Conservation (phyloP, 2,113 vertebrate genomes). For the Saguinus imperator region DNA sequence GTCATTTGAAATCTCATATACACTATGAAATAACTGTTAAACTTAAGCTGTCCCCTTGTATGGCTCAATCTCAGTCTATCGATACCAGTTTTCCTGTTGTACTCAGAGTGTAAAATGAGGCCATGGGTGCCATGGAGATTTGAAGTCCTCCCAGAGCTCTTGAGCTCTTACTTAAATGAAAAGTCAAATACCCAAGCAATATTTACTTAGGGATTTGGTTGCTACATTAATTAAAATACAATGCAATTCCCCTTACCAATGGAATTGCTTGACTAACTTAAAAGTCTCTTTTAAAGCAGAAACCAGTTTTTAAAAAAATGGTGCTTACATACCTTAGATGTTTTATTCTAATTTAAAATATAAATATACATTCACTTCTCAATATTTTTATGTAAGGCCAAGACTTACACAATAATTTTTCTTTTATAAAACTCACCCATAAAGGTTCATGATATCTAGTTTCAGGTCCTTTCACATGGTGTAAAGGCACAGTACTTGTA, state of each 20-base stretch:
- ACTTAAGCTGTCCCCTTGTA: background rate
- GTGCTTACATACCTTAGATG: background rate
- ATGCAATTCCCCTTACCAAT: background rate
- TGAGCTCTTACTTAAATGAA: conserved; percentile 75
- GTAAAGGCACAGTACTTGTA: background rate
- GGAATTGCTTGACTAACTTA: conserved; percentile 7
- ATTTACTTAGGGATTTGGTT: conserved; percentile 68
- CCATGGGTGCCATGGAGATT: conserved; percentile 44
- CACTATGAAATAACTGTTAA: conserved; percentile 39
- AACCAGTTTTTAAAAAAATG: background rate
- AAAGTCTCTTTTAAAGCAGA: background rate
- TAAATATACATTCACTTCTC: background rate
- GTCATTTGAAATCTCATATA: conserved; percentile 15
- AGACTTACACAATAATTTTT: background rate
- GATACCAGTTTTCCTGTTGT: conserved; percentile 42
- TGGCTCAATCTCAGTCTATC: background rate
- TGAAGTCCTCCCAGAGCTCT: conserved; percentile 68
- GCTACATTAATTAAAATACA: conserved; percentile 77
- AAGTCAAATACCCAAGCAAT: conserved; percentile 69
- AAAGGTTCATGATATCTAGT: background rate
- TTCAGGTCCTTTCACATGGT: background rate
- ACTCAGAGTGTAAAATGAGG: conserved; percentile 56
- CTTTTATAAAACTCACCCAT: background rate
- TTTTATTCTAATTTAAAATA: conserved; percentile 17
- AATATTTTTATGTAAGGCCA: background rate